These are phyloP conservation scores for Ametastegia equiseti DNA, from an alignment of 2,888 invertebrate genomes.

Conservation along the genomic window DNA sequence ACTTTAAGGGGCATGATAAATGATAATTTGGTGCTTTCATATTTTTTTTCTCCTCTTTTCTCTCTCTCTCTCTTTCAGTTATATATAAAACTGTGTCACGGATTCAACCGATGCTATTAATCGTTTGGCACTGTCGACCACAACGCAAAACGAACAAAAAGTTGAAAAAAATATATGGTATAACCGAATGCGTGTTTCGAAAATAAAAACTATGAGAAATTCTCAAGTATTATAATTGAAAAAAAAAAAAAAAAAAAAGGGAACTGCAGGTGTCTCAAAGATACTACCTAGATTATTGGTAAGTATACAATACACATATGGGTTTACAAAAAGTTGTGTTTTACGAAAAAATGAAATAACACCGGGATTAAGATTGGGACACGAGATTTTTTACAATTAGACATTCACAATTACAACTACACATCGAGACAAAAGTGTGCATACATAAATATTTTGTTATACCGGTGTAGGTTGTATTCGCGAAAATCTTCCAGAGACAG, in stretches of 20 bases:
- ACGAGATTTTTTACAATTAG: not conserved
- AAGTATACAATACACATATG: not conserved
- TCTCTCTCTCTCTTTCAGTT: not conserved
- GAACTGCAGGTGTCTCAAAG: no score
- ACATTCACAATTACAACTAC: not conserved
- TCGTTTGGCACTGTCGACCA: slow-evolving; percentile 26
- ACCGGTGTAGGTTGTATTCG: no score
- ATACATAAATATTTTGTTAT: not conserved
- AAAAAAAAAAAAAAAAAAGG: not conserved
- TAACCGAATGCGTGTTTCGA: not conserved
- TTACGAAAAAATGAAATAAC: not conserved
- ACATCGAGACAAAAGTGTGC: not conserved
- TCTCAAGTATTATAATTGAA: not conserved
- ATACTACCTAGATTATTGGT: no score
- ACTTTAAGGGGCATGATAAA: no score
- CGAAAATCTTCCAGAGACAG: no score
- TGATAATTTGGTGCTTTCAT: not conserved
- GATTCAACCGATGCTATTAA: slow-evolving; percentile 39
- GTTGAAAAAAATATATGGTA: not conserved
- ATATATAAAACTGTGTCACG: slow-evolving; percentile 5
- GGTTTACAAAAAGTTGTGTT: not conserved
- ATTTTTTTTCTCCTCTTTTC: not conserved
- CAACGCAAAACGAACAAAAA: not conserved
- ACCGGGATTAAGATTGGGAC: not conserved
- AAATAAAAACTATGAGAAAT: slow-evolving; percentile 29